Evolutionary conservation across 2,888 invertebrate genomes (phyloP).

Genomic region (Pollenia labialis): DNA sequence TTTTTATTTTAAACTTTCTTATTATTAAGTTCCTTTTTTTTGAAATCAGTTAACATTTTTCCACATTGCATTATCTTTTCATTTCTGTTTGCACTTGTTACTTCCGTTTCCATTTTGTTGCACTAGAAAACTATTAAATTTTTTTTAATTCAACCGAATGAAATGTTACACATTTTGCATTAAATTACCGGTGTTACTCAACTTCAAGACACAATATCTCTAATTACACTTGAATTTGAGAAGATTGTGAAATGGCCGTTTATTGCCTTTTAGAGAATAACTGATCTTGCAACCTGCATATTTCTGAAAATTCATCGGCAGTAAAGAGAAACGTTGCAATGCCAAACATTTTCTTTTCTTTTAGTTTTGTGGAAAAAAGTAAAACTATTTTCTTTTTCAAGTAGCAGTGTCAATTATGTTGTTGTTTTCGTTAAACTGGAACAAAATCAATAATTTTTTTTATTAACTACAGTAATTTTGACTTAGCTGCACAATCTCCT

Average conservation of each 20-base stretch:
- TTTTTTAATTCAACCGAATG: background rate
- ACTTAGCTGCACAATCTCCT: too few relatives aligned
- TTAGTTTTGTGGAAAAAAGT: background rate
- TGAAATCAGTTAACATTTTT: background rate
- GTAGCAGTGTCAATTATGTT: constrained; percentile 64
- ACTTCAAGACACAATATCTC: constrained; percentile 26
- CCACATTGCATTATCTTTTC: constrained; percentile 6
- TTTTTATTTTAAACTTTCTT: background rate
- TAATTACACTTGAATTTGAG: constrained; percentile 66
- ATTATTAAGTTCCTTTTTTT: background rate
- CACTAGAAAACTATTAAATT: constrained; percentile 40
- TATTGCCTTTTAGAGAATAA: constrained; percentile 12
- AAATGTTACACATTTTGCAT: constrained; percentile 43
- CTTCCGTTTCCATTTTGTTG: constrained; percentile 64
- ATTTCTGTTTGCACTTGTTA: constrained; percentile 46
- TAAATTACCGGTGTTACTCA: constrained; percentile 39
- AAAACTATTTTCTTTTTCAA: constrained; percentile 39
- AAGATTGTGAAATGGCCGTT: constrained; percentile 21
- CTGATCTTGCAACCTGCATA: constrained; percentile 27
- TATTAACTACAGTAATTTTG: too few relatives aligned
- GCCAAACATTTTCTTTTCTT: constrained; percentile 21
- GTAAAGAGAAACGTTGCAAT: constrained; percentile 30
- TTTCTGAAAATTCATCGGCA: background rate
- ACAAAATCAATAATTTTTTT: constrained; percentile 13
- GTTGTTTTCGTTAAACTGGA: constrained; percentile 40